These are phyloP conservation scores for Patella depressa DNA, from an alignment of 2,888 invertebrate genomes.

Conservation along the genomic window DNA sequence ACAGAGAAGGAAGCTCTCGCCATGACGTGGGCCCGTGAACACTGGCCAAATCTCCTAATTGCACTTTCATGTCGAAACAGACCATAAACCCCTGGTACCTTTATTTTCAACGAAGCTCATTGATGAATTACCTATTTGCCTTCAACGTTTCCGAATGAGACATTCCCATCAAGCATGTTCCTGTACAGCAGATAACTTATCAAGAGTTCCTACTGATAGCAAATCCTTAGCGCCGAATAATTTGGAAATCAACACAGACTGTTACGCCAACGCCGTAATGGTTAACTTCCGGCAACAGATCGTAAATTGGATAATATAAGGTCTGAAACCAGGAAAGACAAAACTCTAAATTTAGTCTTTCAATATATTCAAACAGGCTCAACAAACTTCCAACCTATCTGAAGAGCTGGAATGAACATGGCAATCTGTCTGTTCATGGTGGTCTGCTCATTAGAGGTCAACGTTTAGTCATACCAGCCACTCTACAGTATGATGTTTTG, in stretches of 20 bases:
- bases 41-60: background rate
- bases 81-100: constrained; percentile 30
- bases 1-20: background rate
- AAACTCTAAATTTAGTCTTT: background rate
- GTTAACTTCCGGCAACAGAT: background rate
- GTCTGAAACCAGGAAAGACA: background rate
- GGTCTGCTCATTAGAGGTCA: no score
- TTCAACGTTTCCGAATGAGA: constrained; percentile 27
- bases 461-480: no score
- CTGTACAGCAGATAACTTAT: constrained; percentile 24
- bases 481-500: no score
- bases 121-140: constrained; percentile 23
- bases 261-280: no score
- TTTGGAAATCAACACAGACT: background rate
- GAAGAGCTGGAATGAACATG: background rate
- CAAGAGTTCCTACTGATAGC: background rate
- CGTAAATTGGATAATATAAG: background rate
- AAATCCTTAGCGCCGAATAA: background rate
- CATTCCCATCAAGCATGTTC: constrained; percentile 9
- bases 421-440: no score
- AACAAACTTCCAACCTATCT: background rate
- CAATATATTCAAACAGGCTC: background rate
- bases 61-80: constrained; percentile 18
- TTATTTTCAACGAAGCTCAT: constrained; percentile 18
- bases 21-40: background rate